Percentiles rank a stretch among this genome's conserved stretches.
phyloP scores from a whole-genome alignment of 2,797 vertebrate genomes.

The Allenopithecus nigroviridis region DNA sequence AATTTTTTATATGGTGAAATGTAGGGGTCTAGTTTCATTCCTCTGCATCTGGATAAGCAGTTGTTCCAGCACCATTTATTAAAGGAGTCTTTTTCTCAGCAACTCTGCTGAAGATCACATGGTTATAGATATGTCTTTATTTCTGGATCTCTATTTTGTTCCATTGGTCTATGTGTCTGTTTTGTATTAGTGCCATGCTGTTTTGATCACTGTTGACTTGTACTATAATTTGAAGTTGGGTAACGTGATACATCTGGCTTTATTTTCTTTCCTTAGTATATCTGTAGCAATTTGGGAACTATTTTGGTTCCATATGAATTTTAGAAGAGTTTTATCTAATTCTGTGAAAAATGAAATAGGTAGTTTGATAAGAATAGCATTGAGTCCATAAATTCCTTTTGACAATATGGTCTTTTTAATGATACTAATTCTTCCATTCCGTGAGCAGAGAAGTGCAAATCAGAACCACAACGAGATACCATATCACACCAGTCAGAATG shows the following conservation, averaged over 20 bases:
- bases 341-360: background rate
- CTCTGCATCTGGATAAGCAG: background rate
- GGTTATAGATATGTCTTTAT: background rate
- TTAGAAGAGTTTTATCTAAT: background rate
- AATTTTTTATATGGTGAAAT: background rate
- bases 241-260: background rate
- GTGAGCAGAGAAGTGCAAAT: background rate
- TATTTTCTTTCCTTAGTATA: background rate
- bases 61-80: background rate
- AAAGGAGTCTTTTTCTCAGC: background rate
- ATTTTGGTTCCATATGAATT: background rate
- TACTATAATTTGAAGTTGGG: background rate
- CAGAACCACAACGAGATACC: background rate
- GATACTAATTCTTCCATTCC: background rate
- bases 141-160: background rate
- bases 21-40: background rate
- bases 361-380: background rate
- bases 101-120: background rate
- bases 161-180: background rate
- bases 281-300: background rate
- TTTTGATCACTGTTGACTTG: background rate
- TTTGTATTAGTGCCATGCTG: background rate
- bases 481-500: background rate
- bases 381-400: background rate
- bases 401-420: background rate